A percentile compares a stretch with the other conserved stretches of the same genome.
Evolutionary conservation across 2,888 invertebrate species (phyloP).

Genomic region (Salpingus planirostris): DNA sequence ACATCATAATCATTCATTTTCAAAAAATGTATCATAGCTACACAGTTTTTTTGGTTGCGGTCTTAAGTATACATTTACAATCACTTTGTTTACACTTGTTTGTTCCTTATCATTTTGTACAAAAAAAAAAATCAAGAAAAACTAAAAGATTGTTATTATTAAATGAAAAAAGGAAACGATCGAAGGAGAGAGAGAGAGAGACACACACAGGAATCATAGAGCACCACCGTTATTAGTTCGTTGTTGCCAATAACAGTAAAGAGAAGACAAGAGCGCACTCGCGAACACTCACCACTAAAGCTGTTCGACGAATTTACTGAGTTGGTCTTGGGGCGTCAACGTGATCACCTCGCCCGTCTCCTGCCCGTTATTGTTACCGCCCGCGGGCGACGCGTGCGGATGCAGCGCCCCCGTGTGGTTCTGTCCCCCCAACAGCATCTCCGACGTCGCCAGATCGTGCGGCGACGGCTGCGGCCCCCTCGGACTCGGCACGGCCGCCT

Average conservation of each 20-base stretch:
- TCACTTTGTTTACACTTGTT: too few species aligned
- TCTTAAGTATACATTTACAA: too few species aligned
- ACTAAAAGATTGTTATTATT: too few species aligned
- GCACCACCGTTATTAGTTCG: slow-evolving; percentile 23
- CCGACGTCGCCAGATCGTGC: slow-evolving; percentile 46
- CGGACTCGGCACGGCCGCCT: slow-evolving; percentile 54
- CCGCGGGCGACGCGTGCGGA: slow-evolving; percentile 47
- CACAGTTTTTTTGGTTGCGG: too few species aligned
- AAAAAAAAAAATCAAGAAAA: too few species aligned
- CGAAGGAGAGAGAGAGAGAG: too few species aligned
- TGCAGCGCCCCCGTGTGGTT: slow-evolving; percentile 42
- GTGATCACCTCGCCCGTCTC: slow-evolving; percentile 55
- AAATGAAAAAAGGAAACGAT: too few species aligned
- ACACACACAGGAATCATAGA: too few species aligned
- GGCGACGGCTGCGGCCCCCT: slow-evolving; percentile 53
- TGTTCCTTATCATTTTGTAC: too few species aligned
- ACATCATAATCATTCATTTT: too few species aligned
- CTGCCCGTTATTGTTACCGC: slow-evolving; percentile 31
- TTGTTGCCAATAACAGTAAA: too few species aligned
- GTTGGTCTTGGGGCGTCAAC: slow-evolving; percentile 88
- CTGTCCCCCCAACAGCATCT: slow-evolving; percentile 43
- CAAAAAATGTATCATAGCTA: too few species aligned
- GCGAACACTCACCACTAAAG: slow-evolving; percentile 61
- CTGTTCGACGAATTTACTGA: slow-evolving; percentile 92
- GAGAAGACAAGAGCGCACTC: slow-evolving; percentile 17